A percentile compares a stretch with the other conserved stretches of the same genome.
phyloP scores from a whole-genome alignment of 2,113 vertebrate genomes.

The Halcyon senegalensis region DNA sequence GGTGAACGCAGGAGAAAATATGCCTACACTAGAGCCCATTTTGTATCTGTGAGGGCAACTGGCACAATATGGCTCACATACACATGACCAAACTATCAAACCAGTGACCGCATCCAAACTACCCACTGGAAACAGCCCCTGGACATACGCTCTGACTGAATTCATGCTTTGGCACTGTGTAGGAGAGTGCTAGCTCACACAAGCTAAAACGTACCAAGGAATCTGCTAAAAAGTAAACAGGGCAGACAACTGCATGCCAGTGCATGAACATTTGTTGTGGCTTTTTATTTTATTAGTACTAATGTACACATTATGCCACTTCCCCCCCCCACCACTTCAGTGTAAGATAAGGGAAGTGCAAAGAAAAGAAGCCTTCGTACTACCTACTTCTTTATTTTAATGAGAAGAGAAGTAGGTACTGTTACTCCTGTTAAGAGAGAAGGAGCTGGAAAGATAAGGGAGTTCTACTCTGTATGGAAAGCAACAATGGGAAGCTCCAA shows the following conservation, averaged over 20 bases:
- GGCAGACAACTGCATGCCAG: background rate
- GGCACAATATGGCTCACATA: background rate
- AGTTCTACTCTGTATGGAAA: constrained; percentile 37
- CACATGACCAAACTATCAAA: background rate
- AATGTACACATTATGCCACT: background rate
- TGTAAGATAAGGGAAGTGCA: constrained; percentile 25
- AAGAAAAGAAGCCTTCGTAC: constrained; percentile 33
- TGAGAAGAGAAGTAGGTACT: constrained; percentile 34
- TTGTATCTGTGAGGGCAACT: background rate
- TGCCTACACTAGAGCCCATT: background rate
- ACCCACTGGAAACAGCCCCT: background rate
- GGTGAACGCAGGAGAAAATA: background rate
- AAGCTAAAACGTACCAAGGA: background rate
- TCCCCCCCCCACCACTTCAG: background rate
- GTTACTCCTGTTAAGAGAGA: constrained; percentile 36
- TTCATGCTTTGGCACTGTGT: background rate
- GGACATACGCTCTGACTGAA: background rate
- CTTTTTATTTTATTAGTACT: background rate
- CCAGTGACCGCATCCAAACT: background rate
- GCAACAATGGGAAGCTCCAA: constrained; percentile 36
- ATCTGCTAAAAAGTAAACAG: background rate
- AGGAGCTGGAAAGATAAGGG: constrained; percentile 41
- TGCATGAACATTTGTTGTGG: background rate
- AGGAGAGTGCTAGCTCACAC: background rate
- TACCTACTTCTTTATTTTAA: constrained; percentile 50